phyloP scores from a whole-genome alignment of 2,797 vertebrate genomes.

The Manis pentadactyla region DNA sequence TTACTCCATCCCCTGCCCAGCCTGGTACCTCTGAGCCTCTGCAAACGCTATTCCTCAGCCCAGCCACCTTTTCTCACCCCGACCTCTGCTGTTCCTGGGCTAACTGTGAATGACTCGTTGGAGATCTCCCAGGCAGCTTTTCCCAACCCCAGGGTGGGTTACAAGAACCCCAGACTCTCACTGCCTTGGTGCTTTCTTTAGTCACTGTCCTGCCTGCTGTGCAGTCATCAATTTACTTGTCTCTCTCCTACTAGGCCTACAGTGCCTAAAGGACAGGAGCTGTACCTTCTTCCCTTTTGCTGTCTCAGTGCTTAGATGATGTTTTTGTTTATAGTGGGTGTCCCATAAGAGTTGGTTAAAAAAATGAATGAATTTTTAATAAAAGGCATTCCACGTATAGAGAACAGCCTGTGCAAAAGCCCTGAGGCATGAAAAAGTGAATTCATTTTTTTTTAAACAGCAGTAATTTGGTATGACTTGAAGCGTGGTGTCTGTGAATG shows the following conservation, averaged over 20 bases:
- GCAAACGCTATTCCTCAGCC: neutral
- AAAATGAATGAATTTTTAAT: neutral
- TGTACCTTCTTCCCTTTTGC: neutral
- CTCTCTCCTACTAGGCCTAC: neutral
- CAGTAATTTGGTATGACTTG: neutral
- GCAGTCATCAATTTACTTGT: neutral
- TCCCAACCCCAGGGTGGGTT: neutral
- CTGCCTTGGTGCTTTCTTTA: neutral
- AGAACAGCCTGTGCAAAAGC: neutral
- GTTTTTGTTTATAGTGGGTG: neutral
- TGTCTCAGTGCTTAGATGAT: neutral
- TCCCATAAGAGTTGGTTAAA: neutral
- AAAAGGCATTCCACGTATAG: neutral
- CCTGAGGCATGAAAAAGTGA: neutral
- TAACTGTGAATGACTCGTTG: neutral
- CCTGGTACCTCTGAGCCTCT: neutral
- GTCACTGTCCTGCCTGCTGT: neutral
- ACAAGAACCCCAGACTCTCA: neutral
- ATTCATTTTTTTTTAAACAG: neutral
- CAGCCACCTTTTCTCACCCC: neutral
- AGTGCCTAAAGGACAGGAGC: neutral
- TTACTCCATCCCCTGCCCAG: neutral
- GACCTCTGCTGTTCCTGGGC: neutral
- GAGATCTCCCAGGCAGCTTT: neutral
- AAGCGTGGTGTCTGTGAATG: neutral